Base-by-base conservation (phyloP, 2,797 vertebrate genomes). In the Naso thynnoides region DNA sequence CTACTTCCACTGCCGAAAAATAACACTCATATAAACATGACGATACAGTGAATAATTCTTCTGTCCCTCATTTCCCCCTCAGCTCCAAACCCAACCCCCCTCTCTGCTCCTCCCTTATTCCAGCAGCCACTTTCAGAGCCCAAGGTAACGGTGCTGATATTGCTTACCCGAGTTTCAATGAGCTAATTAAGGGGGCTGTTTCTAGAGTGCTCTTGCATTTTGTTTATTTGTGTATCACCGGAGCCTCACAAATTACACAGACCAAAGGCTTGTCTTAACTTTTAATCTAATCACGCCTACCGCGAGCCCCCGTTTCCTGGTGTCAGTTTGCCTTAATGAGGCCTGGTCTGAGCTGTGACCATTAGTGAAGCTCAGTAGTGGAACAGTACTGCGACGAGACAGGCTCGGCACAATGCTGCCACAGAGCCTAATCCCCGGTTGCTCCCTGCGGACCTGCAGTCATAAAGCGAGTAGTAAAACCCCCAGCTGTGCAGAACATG, bases 311-410 rank as follows among this genome's bases (percentile, higher is more conserved):
- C 39, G 80, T 87, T 91, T 90, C 86, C 83, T 74, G 83, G 89
- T 91, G 92, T 92, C 92, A 91, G 88, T 83, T 84, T 29, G 83
- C 78, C 88, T 86, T 93, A 93, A 93, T 92, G 92, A 93, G 90
- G 89, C 81, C 81, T 19, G 88, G 89, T 83, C 88, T 88, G 87
- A 89, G 86, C 83, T 39, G 52, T 39, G 76, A 86, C 88, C 92
- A 91, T 93, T 93, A 93, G 89, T 83, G 83, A 86, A 87, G 91
- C 89, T 92, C 90, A 91, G 90, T 78, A 75, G 89, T 81, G 87
- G 86, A 89, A 82, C 84, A 79, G 88, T 11, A 76, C 82, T 63
- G 52, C 73, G 63, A 72, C 79, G 54, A 88, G 85, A 89, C 87
- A 83, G 72, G 66, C 87, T 83, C 67, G 73, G 78, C 58, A 67